Evolutionary conservation across 2,888 invertebrate species (phyloP), one percentile per base, ranked within the genome.

Genomic region (Gymnocheta viridis): DNA sequence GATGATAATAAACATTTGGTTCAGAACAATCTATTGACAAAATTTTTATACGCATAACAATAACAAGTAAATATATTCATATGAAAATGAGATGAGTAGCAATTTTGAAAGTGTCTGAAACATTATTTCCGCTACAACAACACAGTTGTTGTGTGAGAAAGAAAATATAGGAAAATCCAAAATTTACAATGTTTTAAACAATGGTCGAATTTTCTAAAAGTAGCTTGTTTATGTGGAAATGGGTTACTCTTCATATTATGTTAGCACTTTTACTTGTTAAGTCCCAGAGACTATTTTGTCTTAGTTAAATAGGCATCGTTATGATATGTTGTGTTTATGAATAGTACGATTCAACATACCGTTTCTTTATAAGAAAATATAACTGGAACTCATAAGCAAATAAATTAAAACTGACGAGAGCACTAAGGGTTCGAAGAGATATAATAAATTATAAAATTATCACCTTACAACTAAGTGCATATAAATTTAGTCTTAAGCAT

Each of bases 91-190:
- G 47, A 67, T 81, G 77, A 81, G 67, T 73, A 67, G 60, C 54
- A 77, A 81, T 81, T 73, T 81, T 56, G 44, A 72, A 81, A 81
- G 77, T 84, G 67, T 77, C 77, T 69, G 69, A 27, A 81, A 60
- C 62, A 67, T 62, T 76, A 62, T 73, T 73, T 84, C 81, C 77
- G 72, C 70, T 56, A 38, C 60, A 74, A 64, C 38, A 29, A 17
- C 19, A 51, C 12, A 41, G 10, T 12, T 24, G 56, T 38, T 32
- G 60, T 67, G 49, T 51, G 67, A 29, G 29, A 73, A 1, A 32
- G 58, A 47, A 14, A 27, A 19, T 12, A 38, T 32, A 60, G 12
- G 38, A 69, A 72, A 82, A 78, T 78, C 22, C 10, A 44, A 73
- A 70, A 67, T 66, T 56, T 51, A 72, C 29, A 66, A 60, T 67